phyloP scores from a whole-genome alignment of 2,797 vertebrate species.

The Urocyon cinereoargenteus region DNA sequence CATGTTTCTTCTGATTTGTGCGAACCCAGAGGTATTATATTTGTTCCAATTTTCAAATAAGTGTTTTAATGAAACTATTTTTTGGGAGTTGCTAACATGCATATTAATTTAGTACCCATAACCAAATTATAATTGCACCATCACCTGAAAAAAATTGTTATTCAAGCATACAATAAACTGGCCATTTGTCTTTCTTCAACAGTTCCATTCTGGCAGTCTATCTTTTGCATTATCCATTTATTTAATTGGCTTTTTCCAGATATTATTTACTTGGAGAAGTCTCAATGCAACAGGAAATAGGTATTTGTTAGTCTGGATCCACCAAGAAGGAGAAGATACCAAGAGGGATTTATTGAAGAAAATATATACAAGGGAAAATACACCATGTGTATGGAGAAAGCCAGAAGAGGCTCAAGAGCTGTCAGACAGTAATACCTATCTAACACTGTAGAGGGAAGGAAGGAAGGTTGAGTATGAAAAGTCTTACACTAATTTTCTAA shows the following conservation, averaged over 20 bases:
- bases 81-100: background rate
- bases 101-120: conserved; percentile 45
- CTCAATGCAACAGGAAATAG: background rate
- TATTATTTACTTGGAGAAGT: conserved; percentile 37
- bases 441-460: background rate
- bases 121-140: conserved; percentile 16
- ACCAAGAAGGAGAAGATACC: background rate
- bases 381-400: background rate
- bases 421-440: background rate
- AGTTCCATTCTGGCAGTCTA: conserved; percentile 28
- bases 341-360: conserved; percentile 31
- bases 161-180: background rate
- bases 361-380: background rate
- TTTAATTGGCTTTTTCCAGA: conserved; percentile 40
- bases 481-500: background rate
- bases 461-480: background rate
- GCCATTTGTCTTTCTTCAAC: conserved; percentile 13
- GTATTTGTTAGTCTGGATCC: background rate
- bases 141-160: background rate
- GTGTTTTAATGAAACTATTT: conserved; percentile 42
- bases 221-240: background rate
- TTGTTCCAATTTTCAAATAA: conserved; percentile 50
- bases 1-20: conserved; percentile 1
- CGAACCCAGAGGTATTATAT: background rate
- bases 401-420: background rate